A percentile compares a stretch with the other conserved stretches of the same genome.
Conservation (phyloP, 2,113 vertebrate species). For the Zingel zingel region DNA sequence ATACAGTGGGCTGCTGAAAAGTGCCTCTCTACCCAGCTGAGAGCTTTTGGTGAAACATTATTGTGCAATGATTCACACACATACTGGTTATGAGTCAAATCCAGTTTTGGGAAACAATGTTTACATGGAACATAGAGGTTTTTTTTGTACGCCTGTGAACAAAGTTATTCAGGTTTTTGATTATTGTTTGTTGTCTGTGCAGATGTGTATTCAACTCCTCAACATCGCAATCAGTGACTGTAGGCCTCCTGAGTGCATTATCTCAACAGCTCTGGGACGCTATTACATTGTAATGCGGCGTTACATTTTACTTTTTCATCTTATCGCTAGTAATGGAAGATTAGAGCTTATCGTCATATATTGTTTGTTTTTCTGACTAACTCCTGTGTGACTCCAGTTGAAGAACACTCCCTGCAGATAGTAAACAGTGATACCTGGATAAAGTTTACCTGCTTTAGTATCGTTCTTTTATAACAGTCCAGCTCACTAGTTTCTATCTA, state of each 20-base stretch:
- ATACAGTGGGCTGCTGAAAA: constrained; percentile 32
- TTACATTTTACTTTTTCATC: constrained; percentile 24
- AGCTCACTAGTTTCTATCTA: not conserved
- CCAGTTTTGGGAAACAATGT: not conserved
- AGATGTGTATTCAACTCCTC: not conserved
- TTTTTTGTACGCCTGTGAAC: not conserved
- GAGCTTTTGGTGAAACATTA: constrained; percentile 21
- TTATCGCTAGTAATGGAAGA: constrained; percentile 36
- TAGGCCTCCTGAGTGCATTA: constrained; percentile 9
- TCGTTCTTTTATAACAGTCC: not conserved
- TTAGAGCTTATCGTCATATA: constrained; percentile 40
- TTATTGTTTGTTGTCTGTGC: not conserved
- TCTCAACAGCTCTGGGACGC: constrained; percentile 16
- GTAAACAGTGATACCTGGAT: constrained; percentile 17
- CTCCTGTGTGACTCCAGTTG: constrained; percentile 10
- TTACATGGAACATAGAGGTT: not conserved
- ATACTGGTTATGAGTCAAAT: constrained; percentile 16
- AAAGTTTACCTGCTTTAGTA: constrained; percentile 6
- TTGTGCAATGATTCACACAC: constrained; percentile 4
- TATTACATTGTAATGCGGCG: not conserved
- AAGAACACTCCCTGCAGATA: constrained; percentile 18
- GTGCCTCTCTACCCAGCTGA: constrained; percentile 25
- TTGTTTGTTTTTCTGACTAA: constrained; percentile 40
- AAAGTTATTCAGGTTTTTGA: not conserved
- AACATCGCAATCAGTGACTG: not conserved